These are phyloP conservation scores for Cosmia trapezina DNA, from an alignment of 2,888 invertebrate genomes.

Conservation along the genomic window DNA sequence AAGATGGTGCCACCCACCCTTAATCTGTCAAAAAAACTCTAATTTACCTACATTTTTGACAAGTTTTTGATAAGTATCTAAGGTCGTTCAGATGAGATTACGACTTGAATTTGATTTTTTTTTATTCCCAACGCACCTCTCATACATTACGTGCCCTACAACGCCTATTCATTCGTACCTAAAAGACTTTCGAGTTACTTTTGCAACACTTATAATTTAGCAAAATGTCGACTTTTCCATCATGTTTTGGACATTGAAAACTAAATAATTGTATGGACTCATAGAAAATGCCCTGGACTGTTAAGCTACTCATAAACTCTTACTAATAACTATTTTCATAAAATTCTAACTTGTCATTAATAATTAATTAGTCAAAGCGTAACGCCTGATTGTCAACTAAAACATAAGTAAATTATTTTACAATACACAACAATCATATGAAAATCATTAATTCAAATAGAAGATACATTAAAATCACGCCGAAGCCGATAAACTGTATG, in stretches of 20 bases:
- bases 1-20: no score
- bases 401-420: neutral
- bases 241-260: neutral
- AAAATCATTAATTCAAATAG: neutral
- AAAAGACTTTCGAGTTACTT: neutral
- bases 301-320: neutral
- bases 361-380: neutral
- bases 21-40: no score
- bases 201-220: neutral
- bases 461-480: neutral
- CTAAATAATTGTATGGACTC: neutral
- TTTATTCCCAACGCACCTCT: neutral
- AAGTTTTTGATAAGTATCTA: neutral
- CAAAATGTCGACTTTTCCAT: neutral
- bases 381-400: no score
- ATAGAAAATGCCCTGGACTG: neutral
- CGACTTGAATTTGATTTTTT: no score
- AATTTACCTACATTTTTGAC: neutral
- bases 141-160: slow-evolving; percentile 3
- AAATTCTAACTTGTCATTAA: neutral
- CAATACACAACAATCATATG: neutral
- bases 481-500: neutral
- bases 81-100: no score
- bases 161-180: neutral
- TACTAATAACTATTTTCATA: neutral